Conservation (phyloP, 2,113 vertebrate species). For the Microcebus murinus region DNA sequence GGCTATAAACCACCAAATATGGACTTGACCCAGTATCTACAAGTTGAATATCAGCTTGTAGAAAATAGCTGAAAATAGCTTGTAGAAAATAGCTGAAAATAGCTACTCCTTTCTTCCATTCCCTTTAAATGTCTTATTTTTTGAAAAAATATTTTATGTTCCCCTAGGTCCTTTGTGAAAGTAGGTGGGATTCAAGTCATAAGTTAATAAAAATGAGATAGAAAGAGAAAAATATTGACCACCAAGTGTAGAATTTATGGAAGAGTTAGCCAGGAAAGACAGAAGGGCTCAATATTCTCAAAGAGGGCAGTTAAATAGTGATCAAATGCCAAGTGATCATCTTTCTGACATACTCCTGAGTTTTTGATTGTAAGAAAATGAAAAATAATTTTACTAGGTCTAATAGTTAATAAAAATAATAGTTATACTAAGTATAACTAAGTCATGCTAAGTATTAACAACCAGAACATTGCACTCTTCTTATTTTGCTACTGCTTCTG, state of each 20-base stretch:
- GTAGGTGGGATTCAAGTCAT: background rate
- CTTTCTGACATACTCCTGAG: background rate
- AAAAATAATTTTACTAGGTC: slow-evolving; percentile 16
- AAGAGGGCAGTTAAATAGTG: background rate
- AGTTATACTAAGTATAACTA: background rate
- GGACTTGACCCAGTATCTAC: background rate
- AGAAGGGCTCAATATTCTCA: background rate
- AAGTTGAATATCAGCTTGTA: background rate
- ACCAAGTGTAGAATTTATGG: background rate
- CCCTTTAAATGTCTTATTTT: background rate
- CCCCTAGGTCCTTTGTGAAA: background rate
- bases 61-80: background rate
- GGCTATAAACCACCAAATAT: background rate
- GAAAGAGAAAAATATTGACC: background rate
- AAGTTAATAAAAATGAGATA: slow-evolving; percentile 8
- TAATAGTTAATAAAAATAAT: background rate
- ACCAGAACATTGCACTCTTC: background rate
- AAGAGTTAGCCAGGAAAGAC: background rate
- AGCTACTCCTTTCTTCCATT: background rate
- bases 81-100: background rate
- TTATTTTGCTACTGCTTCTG: background rate
- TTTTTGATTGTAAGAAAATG: background rate
- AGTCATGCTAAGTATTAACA: background rate
- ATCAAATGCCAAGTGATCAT: background rate
- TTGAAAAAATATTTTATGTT: background rate